These are phyloP conservation scores for Hoplodrina ambigua DNA, from an alignment of 2,888 invertebrate species.

Conservation along the genomic window DNA sequence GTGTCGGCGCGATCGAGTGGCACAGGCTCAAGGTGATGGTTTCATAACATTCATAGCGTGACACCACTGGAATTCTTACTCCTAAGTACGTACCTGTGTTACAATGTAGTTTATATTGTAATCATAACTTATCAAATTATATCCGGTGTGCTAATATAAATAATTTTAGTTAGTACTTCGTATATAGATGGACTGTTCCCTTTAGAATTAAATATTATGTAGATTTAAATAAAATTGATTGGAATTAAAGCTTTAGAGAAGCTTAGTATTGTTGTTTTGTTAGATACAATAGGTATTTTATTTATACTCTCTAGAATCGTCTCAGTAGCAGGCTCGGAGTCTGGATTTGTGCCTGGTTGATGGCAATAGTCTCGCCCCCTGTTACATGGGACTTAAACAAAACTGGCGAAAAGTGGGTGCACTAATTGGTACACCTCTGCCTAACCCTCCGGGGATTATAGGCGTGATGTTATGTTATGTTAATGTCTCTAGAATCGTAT, in stretches of 20 bases:
- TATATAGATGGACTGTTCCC: constrained; percentile 14
- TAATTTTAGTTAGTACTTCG: constrained; percentile 20
- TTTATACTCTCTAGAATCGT: too few species aligned
- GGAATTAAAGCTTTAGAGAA: background rate
- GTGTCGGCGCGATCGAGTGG: constrained; percentile 80
- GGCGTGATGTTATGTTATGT: too few species aligned
- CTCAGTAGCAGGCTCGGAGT: too few species aligned
- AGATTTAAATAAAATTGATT: constrained; percentile 24
- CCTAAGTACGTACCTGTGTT: constrained; percentile 41
- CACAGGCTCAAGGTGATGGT: constrained; percentile 82
- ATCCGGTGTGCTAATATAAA: constrained; percentile 52
- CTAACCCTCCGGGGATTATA: too few species aligned
- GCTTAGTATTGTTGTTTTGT: too few species aligned
- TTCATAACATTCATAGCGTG: constrained; percentile 73
- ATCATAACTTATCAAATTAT: constrained; percentile 60
- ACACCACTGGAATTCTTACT: constrained; percentile 77
- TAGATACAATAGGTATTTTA: too few species aligned
- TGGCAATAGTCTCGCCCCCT: too few species aligned
- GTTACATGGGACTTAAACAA: too few species aligned
- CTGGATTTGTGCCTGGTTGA: too few species aligned
- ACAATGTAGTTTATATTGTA: constrained; percentile 59
- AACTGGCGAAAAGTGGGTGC: too few species aligned
- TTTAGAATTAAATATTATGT: constrained; percentile 11
- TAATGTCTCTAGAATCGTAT: too few species aligned
- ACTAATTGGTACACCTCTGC: too few species aligned